phyloP scores from a whole-genome alignment of 2,113 vertebrate species.

The Indicator indicator region DNA sequence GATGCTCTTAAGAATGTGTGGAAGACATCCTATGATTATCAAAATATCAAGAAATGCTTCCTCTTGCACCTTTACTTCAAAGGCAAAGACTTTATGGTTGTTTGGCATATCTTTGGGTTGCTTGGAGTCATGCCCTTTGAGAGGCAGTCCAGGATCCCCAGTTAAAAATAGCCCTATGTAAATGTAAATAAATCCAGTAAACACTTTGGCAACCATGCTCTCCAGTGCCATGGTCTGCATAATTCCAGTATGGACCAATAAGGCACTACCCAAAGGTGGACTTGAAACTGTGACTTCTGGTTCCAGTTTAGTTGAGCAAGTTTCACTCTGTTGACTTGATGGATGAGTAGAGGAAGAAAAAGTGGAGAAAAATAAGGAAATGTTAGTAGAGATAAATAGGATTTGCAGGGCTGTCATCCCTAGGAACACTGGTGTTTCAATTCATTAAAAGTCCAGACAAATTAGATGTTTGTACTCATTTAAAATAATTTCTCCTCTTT shows the following conservation, averaged over 20 bases:
- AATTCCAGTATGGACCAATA: conserved; percentile 63
- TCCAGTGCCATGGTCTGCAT: not conserved
- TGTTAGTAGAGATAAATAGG: conserved; percentile 44
- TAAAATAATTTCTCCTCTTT: conserved; percentile 59
- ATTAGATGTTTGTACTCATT: conserved; percentile 56
- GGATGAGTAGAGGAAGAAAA: not conserved
- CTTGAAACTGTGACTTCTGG: conserved; percentile 60
- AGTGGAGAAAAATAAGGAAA: conserved; percentile 12
- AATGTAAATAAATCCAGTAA: not conserved
- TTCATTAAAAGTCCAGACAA: conserved; percentile 59
- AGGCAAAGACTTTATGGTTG: not conserved
- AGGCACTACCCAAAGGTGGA: conserved; percentile 31
- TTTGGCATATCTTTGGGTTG: not conserved
- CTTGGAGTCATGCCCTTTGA: not conserved
- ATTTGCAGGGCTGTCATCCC: conserved; percentile 44
- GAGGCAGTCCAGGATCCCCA: too few relatives aligned
- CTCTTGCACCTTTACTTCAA: not conserved
- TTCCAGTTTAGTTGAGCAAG: conserved; percentile 23
- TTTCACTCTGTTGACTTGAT: conserved; percentile 40
- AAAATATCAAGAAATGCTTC: not conserved
- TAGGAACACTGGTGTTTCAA: conserved; percentile 8
- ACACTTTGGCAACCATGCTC: not conserved
- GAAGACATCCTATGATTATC: not conserved
- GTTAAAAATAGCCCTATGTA: not conserved
- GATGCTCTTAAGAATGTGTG: not conserved